Conservation (phyloP, 1,140 invertebrate species). For the Pararge aegeria region DNA sequence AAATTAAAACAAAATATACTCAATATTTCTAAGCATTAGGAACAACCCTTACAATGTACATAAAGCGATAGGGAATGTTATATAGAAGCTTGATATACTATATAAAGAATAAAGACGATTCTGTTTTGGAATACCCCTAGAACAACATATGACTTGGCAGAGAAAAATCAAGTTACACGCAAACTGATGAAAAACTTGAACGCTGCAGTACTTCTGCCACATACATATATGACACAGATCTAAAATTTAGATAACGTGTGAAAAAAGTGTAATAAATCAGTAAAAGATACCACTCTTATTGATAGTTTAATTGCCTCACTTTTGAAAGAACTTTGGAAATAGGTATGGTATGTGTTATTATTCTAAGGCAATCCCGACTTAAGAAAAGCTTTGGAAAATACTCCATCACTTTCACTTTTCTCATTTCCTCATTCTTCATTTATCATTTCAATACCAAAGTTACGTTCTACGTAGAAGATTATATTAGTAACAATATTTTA, state of each 20-base stretch:
- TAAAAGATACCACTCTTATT: too few relatives aligned
- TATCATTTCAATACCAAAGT: constrained; percentile 27
- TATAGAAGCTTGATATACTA: constrained; percentile 34
- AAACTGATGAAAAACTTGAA: too few relatives aligned
- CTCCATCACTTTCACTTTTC: constrained; percentile 9
- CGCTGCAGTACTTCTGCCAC: too few relatives aligned
- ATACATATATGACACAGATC: too few relatives aligned
- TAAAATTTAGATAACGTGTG: too few relatives aligned
- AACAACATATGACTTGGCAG: not conserved
- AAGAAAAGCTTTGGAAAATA: not conserved
- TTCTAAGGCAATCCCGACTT: not conserved
- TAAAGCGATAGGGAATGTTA: constrained; percentile 49
- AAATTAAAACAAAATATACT: constrained; percentile 32
- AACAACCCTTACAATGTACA: constrained; percentile 60
- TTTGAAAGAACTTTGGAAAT: not conserved
- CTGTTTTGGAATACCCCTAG: not conserved
- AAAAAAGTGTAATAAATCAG: too few relatives aligned
- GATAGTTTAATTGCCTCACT: too few relatives aligned
- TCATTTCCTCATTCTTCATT: constrained; percentile 1
- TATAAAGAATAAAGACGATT: constrained; percentile 36
- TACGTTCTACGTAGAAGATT: constrained; percentile 64
- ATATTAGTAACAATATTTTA: constrained; percentile 66
- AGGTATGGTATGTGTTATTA: not conserved
- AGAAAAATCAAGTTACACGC: too few relatives aligned
- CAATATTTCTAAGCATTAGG: constrained; percentile 51